Evolutionary conservation across 2,113 vertebrate genomes (phyloP).

Genomic region (Prionailurus viverrinus): DNA sequence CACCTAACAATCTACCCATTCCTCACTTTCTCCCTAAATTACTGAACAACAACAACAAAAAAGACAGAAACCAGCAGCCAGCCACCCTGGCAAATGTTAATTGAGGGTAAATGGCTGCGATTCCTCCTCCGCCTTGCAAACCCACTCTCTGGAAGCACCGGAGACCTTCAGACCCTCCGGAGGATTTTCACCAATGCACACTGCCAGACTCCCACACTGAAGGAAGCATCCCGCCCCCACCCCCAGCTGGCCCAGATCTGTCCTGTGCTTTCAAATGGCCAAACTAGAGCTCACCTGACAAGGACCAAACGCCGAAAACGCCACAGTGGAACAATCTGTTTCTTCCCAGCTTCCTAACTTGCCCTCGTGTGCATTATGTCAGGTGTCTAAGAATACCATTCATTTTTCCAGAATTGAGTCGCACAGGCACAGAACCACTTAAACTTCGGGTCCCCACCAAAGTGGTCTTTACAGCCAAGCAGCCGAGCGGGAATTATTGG

Average conservation of each 20-base stretch:
- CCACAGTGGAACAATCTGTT: neutral
- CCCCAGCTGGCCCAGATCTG: neutral
- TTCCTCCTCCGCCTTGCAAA: slow-evolving; percentile 8
- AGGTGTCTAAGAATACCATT: neutral
- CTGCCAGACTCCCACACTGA: neutral
- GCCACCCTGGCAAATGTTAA: slow-evolving; percentile 38
- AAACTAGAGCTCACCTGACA: no score
- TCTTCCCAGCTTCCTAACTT: neutral
- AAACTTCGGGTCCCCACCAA: neutral
- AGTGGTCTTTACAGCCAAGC: neutral
- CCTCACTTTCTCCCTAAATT: slow-evolving; percentile 20
- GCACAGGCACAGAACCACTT: neutral
- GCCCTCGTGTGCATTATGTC: neutral
- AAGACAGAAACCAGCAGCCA: slow-evolving; percentile 36
- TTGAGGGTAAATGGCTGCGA: neutral
- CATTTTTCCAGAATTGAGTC: neutral
- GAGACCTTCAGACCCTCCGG: neutral
- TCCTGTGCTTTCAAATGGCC: neutral
- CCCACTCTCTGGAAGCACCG: neutral
- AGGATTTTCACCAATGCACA: neutral
- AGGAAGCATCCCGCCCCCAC: neutral
- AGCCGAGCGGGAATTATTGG: neutral
- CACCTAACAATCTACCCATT: neutral
- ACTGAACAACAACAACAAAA: neutral
- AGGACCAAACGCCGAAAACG: neutral